Base-by-base conservation (phyloP, 2,797 vertebrate species). In the Philypnodon macrostomus region DNA sequence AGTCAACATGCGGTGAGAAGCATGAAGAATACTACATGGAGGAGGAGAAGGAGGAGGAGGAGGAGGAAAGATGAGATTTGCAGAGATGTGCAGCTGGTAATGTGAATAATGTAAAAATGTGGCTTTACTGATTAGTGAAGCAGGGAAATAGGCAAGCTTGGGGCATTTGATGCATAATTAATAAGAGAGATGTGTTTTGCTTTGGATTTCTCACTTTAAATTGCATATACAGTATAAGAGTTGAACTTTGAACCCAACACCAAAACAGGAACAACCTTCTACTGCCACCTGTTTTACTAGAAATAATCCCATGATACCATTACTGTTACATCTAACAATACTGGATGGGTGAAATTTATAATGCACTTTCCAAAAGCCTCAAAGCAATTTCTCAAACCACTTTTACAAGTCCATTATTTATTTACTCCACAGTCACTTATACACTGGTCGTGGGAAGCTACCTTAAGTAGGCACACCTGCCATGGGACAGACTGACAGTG, bases 151-250 rank as follows among this genome's bases (percentile, higher is more conserved):
- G 36, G 21, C 19, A 47, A 17, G 47, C 54, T 58, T 49, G 47
- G 53, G 63, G 47, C 47, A 59, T 66, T 48, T 48, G 34, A 27
- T 37, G 39, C 60, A 60, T 60, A 68, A 70, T 73, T 57, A 61
- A 61, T 23, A 23, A 6, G 21, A 23, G 21, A 23, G 6, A 23
- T 3, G 0, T 35, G 50, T 54, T 58, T n/a, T 46, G 41, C 53
- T 42, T 73, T 65, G 21, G 26, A 60, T 57, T 63, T 57, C 37
- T 32, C 40, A 32, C n/a, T 41, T 13, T 42, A 55, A 53, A 52
- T 52, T 24, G 17, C 37, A 40, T 1, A 26, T 33, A n/a, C n/a
- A n/a, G n/a, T n/a, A 57, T 24, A 4, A 2, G 10, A 36, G 40
- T 29, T 48, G 18, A 50, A 49, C 53, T 56, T 29, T 63, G 34